These are phyloP conservation scores for Emberiza fucata DNA, from an alignment of 2,113 vertebrate species.

Conservation along the genomic window DNA sequence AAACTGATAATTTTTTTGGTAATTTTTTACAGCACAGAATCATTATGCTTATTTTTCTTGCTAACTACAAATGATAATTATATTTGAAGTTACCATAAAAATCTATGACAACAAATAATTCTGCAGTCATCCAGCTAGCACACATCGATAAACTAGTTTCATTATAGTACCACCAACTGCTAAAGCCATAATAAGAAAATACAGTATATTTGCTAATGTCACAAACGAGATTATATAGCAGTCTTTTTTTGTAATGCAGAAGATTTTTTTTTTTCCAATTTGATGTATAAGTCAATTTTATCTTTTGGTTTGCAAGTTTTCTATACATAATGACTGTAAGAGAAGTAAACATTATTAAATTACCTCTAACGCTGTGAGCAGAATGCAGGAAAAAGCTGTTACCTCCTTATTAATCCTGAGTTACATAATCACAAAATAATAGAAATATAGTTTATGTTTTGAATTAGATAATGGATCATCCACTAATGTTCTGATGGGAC, in stretches of 20 bases:
- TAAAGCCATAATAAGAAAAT: constrained; percentile 40
- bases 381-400: background rate
- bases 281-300: constrained; percentile 8
- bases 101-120: constrained; percentile 43
- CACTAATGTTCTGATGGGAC: background rate
- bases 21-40: constrained; percentile 12
- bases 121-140: constrained; percentile 1
- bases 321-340: background rate
- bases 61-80: constrained; percentile 54
- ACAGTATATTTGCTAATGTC: constrained; percentile 17
- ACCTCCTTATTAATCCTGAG: background rate
- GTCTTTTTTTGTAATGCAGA: background rate
- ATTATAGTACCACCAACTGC: constrained; percentile 30
- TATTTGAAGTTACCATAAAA: constrained; percentile 46
- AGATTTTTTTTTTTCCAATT: background rate
- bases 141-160: constrained; percentile 40
- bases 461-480: background rate
- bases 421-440: background rate
- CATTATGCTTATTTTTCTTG: constrained; percentile 44
- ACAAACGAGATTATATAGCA: constrained; percentile 36
- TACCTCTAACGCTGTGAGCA: background rate
- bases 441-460: background rate
- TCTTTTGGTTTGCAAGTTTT: constrained; percentile 35
- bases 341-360: constrained; percentile 4
- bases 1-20: background rate